Percentiles rank a stretch among this genome's conserved stretches.
Evolutionary conservation across 2,888 invertebrate species (phyloP).

Genomic region (Parapristionchus giblindavisi): DNA sequence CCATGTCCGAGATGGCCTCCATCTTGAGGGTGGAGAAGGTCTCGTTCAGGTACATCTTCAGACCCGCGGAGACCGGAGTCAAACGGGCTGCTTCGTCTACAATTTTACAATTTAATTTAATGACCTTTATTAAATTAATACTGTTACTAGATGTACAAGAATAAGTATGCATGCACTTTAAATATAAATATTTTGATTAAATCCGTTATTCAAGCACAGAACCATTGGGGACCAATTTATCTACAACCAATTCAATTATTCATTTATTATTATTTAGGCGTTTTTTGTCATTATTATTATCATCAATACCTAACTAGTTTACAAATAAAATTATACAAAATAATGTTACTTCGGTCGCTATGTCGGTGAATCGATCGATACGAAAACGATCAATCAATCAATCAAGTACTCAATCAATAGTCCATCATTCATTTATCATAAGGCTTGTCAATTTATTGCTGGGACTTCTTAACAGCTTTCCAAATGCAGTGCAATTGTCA

Average conservation of each 20-base stretch:
- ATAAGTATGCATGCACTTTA: too few species aligned
- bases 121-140: too few species aligned
- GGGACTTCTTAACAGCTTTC: neutral
- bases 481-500: neutral
- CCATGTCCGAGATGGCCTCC: slow-evolving; percentile 88
- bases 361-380: too few species aligned
- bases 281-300: too few species aligned
- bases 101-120: too few species aligned
- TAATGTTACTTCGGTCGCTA: too few species aligned
- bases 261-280: too few species aligned
- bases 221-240: neutral
- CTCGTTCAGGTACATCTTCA: slow-evolving; percentile 98
- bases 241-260: neutral
- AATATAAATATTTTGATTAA: slow-evolving; percentile 17
- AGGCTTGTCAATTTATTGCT: neutral
- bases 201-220: slow-evolving; percentile 65
- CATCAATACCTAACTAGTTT: too few species aligned
- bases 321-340: too few species aligned
- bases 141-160: too few species aligned
- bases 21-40: slow-evolving; percentile 90
- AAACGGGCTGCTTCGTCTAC: slow-evolving; percentile 23
- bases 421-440: neutral
- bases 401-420: neutral
- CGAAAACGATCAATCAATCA: too few species aligned
- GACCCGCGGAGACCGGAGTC: slow-evolving; percentile 68